Base-by-base conservation (phyloP, 2,113 vertebrate species). In the Sapayoa aenigma region DNA sequence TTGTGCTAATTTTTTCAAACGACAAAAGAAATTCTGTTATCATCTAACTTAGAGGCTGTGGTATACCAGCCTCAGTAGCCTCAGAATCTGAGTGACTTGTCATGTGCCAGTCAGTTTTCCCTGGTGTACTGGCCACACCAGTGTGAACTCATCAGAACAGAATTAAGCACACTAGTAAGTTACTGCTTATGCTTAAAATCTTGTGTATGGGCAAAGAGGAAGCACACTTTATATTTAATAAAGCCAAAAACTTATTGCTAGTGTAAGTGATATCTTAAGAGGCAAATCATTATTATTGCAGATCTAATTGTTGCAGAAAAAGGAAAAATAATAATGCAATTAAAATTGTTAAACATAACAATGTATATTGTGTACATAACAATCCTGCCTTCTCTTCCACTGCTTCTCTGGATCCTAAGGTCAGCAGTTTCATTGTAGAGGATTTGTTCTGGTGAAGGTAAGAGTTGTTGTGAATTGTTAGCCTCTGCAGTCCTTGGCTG, bases 81-180 rank as follows among this genome's bases (percentile, higher is more conserved):
- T 72, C 94, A 97, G 24, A 97, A 97, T 92, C 97, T 97, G 31
- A 97, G 96, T 65, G 96, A 97, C 25, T 90, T 89, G 3, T 95
- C 93, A 33, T 92, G 95, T 63, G 87, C 67, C 19, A 63, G 92
- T 56, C 97, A 96, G 3, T 95, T 98, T 77, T 97, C 93, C 19
- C 78, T 97, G 33, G 93, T 97, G 56, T 93, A 97, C 47, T 98
- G 98, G 98, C 98, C 98, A 6, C 96, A 97, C 59, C 97, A 98
- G 14, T 98, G 96, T 93, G 97, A 98, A 80, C 98, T 98, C 59
- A 94, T 98, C 55, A 96, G 97, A 90, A 97, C 66, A 97, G 97
- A 94, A 96, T 98, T 50, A 66, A 96, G 33, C 98, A 98, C 94
- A 98, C 98, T 58, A 97, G 98, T 98, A 96, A 96, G 97, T 94